phyloP scores from a whole-genome alignment of 2,888 invertebrate genomes.

The Drosophila basisetae region DNA sequence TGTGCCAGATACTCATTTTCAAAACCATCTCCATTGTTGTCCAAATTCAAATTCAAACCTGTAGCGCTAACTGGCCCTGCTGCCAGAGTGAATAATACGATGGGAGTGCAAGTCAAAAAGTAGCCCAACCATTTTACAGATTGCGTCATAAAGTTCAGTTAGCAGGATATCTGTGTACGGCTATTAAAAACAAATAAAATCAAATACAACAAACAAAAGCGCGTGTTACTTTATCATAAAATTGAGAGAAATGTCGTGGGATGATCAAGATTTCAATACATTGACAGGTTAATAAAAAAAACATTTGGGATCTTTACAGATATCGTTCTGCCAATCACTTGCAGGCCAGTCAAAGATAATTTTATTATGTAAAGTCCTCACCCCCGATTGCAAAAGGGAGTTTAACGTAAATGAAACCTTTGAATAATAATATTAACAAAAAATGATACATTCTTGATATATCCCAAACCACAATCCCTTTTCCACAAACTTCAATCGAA shows the following conservation, averaged over 20 bases:
- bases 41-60: neutral
- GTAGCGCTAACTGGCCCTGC: neutral
- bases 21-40: neutral
- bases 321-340: neutral
- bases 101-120: neutral
- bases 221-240: neutral
- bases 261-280: neutral
- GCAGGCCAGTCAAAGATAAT: neutral
- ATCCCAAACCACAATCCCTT: neutral
- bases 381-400: neutral
- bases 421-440: neutral
- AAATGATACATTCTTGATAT: neutral
- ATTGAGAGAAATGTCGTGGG: neutral
- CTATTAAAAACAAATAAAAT: neutral
- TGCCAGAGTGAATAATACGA: neutral
- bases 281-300: neutral
- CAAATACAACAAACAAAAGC: neutral
- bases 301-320: neutral
- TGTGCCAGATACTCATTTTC: slow-evolving; percentile 8
- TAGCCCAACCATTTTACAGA: neutral
- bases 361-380: neutral
- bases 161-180: neutral
- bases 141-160: neutral
- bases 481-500: neutral
- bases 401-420: neutral